These are phyloP conservation scores for Porites rus DNA, from an alignment of 92 coral and sea anemone species.

Conservation along the genomic window DNA sequence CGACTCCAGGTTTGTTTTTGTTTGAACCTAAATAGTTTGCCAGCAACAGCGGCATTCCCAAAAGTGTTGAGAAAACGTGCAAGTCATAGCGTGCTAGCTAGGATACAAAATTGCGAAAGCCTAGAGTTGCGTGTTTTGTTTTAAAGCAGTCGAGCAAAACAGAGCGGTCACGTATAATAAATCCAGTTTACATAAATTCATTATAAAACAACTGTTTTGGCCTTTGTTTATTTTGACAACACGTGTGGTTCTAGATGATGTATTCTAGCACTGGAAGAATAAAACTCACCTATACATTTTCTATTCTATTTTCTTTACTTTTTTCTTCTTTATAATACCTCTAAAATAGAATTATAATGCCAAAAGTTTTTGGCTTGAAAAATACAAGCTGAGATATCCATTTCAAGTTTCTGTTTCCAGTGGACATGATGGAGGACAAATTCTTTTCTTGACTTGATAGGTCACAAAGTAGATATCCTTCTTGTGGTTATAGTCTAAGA, in stretches of 20 bases:
- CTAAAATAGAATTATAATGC: no score
- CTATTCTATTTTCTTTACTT: neutral
- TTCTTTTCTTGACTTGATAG: no score
- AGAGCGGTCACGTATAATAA: slow-evolving; percentile 6
- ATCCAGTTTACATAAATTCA: slow-evolving; percentile 13
- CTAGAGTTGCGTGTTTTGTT: slow-evolving; percentile 9
- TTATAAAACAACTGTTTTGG: neutral
- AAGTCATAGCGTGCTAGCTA: neutral
- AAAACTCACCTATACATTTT: no score
- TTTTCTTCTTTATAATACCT: neutral
- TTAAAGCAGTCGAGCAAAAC: slow-evolving; percentile 7
- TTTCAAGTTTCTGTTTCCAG: no score
- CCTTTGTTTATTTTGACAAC: slow-evolving; percentile 34
- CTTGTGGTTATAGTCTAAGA: no score
- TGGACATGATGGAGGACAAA: no score
- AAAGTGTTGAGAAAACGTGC: neutral
- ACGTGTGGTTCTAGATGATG: neutral
- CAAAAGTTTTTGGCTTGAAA: no score
- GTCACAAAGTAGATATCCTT: no score
- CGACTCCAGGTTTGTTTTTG: slow-evolving; percentile 86
- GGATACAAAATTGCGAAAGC: neutral
- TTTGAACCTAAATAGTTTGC: neutral
- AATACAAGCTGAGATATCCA: no score
- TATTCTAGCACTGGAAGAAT: neutral
- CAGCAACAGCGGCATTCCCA: neutral